phyloP scores from a whole-genome alignment of 2,113 vertebrate species.

The Pseudorhombus dupliciocellatus region DNA sequence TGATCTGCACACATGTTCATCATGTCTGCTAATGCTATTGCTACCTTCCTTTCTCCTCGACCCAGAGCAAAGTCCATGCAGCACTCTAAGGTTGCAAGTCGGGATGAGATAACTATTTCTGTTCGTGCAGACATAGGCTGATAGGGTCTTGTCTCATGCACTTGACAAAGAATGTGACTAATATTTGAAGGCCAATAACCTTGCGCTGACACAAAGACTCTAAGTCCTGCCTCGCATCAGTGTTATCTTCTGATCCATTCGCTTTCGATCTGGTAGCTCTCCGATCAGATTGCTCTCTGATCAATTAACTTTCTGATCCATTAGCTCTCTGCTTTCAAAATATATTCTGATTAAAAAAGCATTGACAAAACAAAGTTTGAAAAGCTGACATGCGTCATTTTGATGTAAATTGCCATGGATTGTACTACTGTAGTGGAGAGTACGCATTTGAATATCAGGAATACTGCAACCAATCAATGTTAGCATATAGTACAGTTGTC shows the following conservation, averaged over 20 bases:
- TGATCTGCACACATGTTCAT: slow-evolving; percentile 34
- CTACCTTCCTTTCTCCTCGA: slow-evolving; percentile 59
- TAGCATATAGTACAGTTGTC: too few species aligned
- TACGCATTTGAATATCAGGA: too few species aligned
- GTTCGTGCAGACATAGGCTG: background rate
- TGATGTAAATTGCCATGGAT: too few species aligned
- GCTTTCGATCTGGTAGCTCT: background rate
- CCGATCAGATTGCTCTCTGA: background rate
- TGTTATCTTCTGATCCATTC: background rate
- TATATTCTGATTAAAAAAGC: background rate
- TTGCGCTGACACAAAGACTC: background rate
- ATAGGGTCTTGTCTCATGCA: background rate
- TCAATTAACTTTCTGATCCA: background rate
- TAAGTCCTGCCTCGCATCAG: background rate
- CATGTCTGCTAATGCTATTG: slow-evolving; percentile 58
- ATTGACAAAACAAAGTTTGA: background rate
- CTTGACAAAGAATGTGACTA: background rate
- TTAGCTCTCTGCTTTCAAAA: background rate
- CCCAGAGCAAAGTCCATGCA: slow-evolving; percentile 10
- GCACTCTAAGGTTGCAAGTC: too few species aligned
- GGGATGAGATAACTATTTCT: too few species aligned
- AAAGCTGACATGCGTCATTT: too few species aligned
- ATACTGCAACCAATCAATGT: too few species aligned
- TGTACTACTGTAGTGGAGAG: too few species aligned
- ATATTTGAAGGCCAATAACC: background rate